These are phyloP conservation scores for Eilema depressum DNA, from an alignment of 2,888 invertebrate species.

Conservation along the genomic window DNA sequence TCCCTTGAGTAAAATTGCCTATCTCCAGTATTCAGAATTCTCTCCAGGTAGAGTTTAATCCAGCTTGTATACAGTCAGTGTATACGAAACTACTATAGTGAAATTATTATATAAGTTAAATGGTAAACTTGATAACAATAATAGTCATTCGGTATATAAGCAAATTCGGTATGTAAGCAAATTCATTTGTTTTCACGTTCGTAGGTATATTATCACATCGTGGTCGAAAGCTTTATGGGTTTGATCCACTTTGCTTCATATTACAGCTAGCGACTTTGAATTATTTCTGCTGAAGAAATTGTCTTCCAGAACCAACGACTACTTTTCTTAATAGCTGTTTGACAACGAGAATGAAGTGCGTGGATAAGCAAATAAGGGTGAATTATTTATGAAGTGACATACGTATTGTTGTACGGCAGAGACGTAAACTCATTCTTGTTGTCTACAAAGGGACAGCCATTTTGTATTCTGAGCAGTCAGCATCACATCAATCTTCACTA, in stretches of 20 bases:
- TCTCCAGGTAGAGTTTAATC: too few species aligned
- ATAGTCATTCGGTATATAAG: not conserved
- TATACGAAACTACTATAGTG: not conserved
- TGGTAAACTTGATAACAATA: not conserved
- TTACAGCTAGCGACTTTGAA: slow-evolving; percentile 14
- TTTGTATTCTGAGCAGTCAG: slow-evolving; percentile 4
- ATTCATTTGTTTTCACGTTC: not conserved
- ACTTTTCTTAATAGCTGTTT: slow-evolving; percentile 44
- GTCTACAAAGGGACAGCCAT: not conserved
- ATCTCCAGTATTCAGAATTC: too few species aligned
- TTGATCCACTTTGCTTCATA: slow-evolving; percentile 23
- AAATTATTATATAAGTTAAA: not conserved
- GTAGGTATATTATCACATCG: not conserved
- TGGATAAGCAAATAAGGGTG: slow-evolving; percentile 31
- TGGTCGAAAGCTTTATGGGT: slow-evolving; percentile 15
- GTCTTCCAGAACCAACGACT: slow-evolving; percentile 33
- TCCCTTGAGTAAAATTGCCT: too few species aligned
- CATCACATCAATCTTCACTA: too few species aligned
- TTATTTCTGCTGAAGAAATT: slow-evolving; percentile 37
- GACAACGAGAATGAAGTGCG: slow-evolving; percentile 36
- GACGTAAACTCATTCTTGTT: not conserved
- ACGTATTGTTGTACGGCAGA: slow-evolving; percentile 21
- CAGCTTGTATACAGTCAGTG: too few species aligned
- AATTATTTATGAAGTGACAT: slow-evolving; percentile 40
- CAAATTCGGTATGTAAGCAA: not conserved